Evolutionary conservation across 2,797 vertebrate species (phyloP), one percentile per base, ranked within the genome.

Genomic region (Staurois parvus): DNA sequence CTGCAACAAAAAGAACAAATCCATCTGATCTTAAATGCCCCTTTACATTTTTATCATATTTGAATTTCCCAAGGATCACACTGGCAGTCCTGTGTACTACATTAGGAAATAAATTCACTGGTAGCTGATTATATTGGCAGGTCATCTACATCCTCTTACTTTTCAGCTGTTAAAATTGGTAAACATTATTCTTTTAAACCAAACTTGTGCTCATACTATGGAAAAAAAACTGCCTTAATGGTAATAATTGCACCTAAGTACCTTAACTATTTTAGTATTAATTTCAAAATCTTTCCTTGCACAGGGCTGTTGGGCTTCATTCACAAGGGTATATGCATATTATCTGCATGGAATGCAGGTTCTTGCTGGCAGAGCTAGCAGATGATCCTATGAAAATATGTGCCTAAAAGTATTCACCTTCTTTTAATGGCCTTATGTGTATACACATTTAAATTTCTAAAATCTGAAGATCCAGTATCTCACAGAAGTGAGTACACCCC

Each of bases 121-220:
- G 21, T 62, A 59, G n/a, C 62, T 66, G 56, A 59, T 7, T 59
- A 7, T 24, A n/a, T 59, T n/a, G 4, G 52, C n/a, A 75, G 72
- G 28, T 67, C 28, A 75, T 48, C 28, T 11, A 15, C 6, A 11
- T 62, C 40, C 67, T 8, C 70, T 76, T 69, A 84, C 30, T 70
- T 15, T 62, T 56, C 72, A 76, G 29, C 40, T 45, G 19, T 59
- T 64, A 19, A 67, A 67, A 67, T 29, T 56, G 74, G 77, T 84
- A 70, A 84, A 84, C 30, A 84, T 84, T 77, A 69, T 69, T 76
- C 29, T 59, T 34, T 9, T 32, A 34, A 59, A 24, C 52, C 52
- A 59, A 59, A 24, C 52, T n/a, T 59, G 52, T 59, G 52, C 48
- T 5, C 52, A 59, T 6, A 24, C 19, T 59, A 59, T 24, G 5